Conservation (phyloP, 2,797 vertebrate genomes). For the Denticeps clupeoides region DNA sequence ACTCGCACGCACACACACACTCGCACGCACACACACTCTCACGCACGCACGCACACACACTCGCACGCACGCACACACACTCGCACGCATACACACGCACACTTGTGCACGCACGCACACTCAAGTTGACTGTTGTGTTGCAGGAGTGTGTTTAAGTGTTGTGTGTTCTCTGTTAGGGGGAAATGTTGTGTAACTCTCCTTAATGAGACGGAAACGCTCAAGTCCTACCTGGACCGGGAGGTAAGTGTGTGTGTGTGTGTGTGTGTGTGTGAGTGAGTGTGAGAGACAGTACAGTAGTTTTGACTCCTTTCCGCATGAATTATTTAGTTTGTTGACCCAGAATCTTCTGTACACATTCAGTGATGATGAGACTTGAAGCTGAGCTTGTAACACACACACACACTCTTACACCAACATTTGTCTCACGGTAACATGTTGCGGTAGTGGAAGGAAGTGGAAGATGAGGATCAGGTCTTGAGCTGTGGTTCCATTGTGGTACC, state of each 20-base stretch:
- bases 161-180: no score
- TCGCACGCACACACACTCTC: no score
- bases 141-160: conserved; percentile 23
- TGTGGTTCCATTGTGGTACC: no score
- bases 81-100: no score
- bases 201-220: conserved; percentile 93
- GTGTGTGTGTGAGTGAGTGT: neutral
- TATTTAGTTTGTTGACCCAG: conserved; percentile 63
- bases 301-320: conserved; percentile 55
- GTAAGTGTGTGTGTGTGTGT: conserved; percentile 48
- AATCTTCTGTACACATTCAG: conserved; percentile 57
- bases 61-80: no score
- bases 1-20: no score
- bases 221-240: conserved; percentile 94
- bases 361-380: conserved; percentile 60
- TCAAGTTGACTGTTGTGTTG: conserved; percentile 5
- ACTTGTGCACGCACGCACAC: no score
- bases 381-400: conserved; percentile 6
- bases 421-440: conserved; percentile 1
- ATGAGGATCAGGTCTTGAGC: no score
- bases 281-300: conserved; percentile 36
- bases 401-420: conserved; percentile 6
- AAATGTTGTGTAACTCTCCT: conserved; percentile 97
- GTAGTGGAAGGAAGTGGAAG: no score
- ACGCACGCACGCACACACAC: no score